These are phyloP conservation scores for Sycobia sp. DNA, from an alignment of 1,140 invertebrate genomes.

Conservation along the genomic window DNA sequence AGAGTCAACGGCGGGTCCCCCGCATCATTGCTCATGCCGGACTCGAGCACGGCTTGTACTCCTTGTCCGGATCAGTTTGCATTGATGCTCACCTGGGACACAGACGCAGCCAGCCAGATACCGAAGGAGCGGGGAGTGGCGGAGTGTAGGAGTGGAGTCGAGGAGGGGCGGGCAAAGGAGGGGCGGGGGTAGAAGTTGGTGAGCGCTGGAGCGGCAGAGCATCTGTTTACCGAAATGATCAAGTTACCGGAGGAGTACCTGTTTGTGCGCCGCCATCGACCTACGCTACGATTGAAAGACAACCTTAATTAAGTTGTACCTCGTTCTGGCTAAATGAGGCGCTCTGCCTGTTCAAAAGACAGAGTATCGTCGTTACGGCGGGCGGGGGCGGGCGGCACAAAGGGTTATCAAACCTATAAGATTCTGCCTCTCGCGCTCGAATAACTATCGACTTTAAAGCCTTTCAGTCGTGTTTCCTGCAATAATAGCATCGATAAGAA, in stretches of 20 bases:
- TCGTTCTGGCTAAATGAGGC: conserved; percentile 6
- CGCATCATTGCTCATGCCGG: conserved; percentile 30
- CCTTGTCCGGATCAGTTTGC: conserved; percentile 39
- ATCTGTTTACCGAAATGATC: conserved; percentile 45
- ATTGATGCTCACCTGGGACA: conserved; percentile 13
- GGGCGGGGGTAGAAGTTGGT: too few species aligned
- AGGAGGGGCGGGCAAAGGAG: too few species aligned
- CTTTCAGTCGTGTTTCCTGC: too few species aligned
- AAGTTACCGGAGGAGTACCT: conserved; percentile 25
- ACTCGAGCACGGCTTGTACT: conserved; percentile 21
- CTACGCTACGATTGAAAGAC: conserved; percentile 38
- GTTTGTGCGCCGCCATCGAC: not conserved
- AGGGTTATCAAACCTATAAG: too few species aligned
- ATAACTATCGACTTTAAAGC: too few species aligned
- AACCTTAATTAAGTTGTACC: conserved; percentile 43
- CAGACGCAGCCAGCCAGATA: not conserved
- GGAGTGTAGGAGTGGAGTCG: not conserved
- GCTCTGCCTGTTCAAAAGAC: not conserved
- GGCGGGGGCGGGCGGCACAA: too few species aligned
- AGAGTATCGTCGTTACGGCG: too few species aligned
- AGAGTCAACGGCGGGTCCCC: not conserved
- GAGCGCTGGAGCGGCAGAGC: conserved; percentile 3
- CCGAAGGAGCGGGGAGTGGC: not conserved
- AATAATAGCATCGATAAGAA: too few species aligned
- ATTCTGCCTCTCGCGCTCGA: too few species aligned